Evolutionary conservation across 2,888 invertebrate species (phyloP).

Genomic region (Chrysolina haemoptera): DNA sequence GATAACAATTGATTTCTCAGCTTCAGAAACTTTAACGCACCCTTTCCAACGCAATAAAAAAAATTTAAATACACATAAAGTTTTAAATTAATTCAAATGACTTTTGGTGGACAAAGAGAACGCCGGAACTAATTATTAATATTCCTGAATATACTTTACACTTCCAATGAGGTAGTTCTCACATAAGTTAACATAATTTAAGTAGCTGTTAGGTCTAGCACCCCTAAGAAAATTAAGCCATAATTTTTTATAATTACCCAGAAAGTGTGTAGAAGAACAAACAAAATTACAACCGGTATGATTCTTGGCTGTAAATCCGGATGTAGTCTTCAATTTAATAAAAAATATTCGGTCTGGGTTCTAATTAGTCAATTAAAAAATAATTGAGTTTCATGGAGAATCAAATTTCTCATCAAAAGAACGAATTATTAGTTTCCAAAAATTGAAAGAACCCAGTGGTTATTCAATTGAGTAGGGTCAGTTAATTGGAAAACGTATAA

Average conservation of each 20-base stretch:
- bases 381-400: constrained; percentile 22
- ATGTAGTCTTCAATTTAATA: constrained; percentile 19
- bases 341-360: constrained; percentile 18
- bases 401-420: not conserved
- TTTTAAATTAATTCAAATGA: not conserved
- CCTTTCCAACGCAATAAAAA: no score
- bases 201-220: not conserved
- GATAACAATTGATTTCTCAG: no score
- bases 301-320: constrained; percentile 9
- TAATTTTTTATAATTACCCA: not conserved
- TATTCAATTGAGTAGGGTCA: not conserved
- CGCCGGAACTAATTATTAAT: not conserved
- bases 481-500: not conserved
- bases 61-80: not conserved
- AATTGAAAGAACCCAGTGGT: not conserved
- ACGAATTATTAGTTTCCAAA: not conserved
- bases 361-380: constrained; percentile 27
- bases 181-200: constrained; percentile 3
- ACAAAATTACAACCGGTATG: constrained; percentile 23
- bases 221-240: not conserved
- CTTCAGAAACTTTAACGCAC: no score
- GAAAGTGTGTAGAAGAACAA: not conserved
- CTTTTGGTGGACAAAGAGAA: not conserved
- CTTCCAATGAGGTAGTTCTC: not conserved
- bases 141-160: not conserved